Conservation (phyloP, 1,140 invertebrate genomes). For the Papilio dardanus region DNA sequence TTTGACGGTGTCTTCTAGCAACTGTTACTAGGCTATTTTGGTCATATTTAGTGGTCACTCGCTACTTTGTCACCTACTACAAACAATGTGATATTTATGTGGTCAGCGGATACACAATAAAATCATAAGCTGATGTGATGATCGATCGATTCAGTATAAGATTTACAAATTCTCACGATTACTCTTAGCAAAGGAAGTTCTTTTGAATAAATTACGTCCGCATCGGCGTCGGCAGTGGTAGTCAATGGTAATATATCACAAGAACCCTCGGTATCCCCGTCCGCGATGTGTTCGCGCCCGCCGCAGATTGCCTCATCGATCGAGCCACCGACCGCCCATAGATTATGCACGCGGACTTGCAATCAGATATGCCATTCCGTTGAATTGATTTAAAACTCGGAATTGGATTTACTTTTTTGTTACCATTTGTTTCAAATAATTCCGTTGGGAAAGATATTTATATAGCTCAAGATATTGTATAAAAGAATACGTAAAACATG, state of each 20-base stretch:
- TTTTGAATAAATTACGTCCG: conserved; percentile 8
- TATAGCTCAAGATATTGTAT: too few species aligned
- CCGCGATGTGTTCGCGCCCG: conserved; percentile 24
- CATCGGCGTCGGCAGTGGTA: background rate
- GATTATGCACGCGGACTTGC: conserved; percentile 26
- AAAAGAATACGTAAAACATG: too few species aligned
- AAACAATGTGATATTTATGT: background rate
- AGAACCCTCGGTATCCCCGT: background rate
- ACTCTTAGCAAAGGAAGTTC: background rate
- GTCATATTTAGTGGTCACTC: too few species aligned
- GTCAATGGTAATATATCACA: conserved; percentile 27
- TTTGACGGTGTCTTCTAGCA: too few species aligned
- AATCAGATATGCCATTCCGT: conserved; percentile 18
- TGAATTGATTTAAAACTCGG: background rate
- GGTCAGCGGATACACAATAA: too few species aligned
- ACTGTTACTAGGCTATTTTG: too few species aligned
- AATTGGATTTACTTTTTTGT: background rate
- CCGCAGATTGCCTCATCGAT: conserved; percentile 34
- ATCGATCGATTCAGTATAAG: background rate
- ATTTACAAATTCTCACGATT: background rate
- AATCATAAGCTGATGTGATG: too few species aligned
- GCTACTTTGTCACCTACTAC: background rate
- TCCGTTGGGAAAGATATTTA: background rate
- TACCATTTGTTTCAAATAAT: background rate
- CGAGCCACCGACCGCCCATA: conserved; percentile 19